A percentile compares a stretch with the other conserved stretches of the same genome.
Conservation (phyloP, 23 tunicate genomes). For the Clavelina lepadiformis region DNA sequence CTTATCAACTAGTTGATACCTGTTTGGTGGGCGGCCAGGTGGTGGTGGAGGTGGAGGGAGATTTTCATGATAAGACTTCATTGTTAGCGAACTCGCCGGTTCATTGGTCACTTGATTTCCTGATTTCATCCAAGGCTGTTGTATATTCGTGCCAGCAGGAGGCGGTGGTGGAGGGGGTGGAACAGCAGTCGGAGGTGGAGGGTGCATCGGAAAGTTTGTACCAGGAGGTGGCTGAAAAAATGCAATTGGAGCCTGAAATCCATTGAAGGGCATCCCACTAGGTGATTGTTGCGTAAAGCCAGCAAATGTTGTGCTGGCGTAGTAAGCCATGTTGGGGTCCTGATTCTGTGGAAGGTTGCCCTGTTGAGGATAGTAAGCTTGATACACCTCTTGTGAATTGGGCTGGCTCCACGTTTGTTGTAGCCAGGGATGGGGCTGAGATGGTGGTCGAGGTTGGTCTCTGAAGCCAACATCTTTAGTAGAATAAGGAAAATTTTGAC, state of each 20-base stretch:
- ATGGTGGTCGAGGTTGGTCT: background rate
- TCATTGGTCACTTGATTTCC: background rate
- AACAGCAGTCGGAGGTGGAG: conserved; percentile 18
- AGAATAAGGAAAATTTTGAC: conserved; percentile 7
- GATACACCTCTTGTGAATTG: too few species aligned
- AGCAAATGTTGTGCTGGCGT: too few species aligned
- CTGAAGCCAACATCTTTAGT: background rate
- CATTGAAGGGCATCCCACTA: conserved; percentile 5
- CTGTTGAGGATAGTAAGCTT: too few species aligned
- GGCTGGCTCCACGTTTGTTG: conserved; percentile 6
- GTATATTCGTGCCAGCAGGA: too few species aligned
- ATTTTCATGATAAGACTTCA: background rate
- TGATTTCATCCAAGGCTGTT: too few species aligned
- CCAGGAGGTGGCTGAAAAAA: conserved; percentile 22
- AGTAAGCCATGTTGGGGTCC: too few species aligned
- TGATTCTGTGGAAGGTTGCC: too few species aligned
- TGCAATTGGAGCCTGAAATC: conserved; percentile 8
- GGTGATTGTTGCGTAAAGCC: too few species aligned
- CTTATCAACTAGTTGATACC: conserved; percentile 14
- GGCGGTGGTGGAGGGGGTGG: conserved; percentile 43
- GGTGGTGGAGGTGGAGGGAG: conserved; percentile 34
- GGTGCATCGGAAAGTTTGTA: conserved; percentile 16
- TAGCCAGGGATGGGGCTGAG: conserved; percentile 16
- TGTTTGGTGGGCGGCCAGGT: conserved; percentile 24
- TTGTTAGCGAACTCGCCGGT: background rate